Conservation (phyloP, 2,113 vertebrate genomes). For the Pseudorasbora parva region DNA sequence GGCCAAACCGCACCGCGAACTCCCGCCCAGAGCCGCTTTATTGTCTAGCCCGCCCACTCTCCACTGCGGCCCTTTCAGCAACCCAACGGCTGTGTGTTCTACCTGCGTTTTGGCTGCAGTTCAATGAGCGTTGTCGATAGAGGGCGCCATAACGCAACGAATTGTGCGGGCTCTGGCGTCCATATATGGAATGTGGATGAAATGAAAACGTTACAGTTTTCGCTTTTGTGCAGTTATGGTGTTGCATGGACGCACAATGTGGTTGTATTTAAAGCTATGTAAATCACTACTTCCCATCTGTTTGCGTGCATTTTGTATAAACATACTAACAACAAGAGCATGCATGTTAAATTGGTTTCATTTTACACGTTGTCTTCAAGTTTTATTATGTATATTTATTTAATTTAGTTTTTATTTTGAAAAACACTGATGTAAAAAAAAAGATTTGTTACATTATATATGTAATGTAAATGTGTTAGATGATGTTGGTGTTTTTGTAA, state of each 20-base stretch:
- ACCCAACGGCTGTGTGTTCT: neutral
- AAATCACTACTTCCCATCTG: no score
- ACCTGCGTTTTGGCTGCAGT: neutral
- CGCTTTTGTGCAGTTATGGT: neutral
- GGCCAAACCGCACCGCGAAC: constrained; percentile 52
- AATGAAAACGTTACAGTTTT: neutral
- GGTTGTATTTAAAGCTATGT: neutral
- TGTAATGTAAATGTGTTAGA: neutral
- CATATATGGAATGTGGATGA: neutral
- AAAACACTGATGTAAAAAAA: neutral
- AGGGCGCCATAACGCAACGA: neutral
- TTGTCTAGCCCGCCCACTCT: constrained; percentile 43
- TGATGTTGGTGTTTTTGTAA: neutral
- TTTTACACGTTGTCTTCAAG: neutral
- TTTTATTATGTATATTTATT: neutral
- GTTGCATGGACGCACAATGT: neutral
- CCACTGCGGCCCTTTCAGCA: constrained; percentile 30
- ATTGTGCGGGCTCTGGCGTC: neutral
- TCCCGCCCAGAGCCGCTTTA: constrained; percentile 45
- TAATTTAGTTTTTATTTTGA: neutral
- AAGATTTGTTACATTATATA: neutral
- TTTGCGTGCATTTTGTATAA: neutral
- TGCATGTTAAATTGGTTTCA: neutral
- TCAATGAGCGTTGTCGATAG: neutral
- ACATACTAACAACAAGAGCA: neutral